These are phyloP conservation scores for Hecatera dysodea DNA, from an alignment of 2,888 invertebrate genomes.

Conservation along the genomic window DNA sequence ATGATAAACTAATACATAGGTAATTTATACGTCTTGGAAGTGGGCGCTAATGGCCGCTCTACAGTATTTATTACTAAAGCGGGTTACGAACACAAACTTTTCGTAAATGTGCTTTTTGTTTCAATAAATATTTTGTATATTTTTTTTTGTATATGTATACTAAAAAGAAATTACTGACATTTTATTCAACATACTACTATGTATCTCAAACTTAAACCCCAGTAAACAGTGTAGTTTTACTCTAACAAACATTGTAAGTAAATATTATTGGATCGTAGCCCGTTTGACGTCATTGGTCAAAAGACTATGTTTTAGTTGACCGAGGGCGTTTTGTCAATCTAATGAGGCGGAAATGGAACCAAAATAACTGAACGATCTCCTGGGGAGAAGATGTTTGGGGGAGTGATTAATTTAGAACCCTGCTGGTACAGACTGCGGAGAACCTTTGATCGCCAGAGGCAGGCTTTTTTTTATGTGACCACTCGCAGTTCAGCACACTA, in stretches of 20 bases:
- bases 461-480: too few species aligned
- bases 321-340: conserved; percentile 32
- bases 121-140: too few species aligned
- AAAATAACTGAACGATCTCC: conserved; percentile 26
- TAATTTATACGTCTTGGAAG: too few species aligned
- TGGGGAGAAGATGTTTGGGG: neutral
- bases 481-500: too few species aligned
- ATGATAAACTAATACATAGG: neutral
- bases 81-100: too few species aligned
- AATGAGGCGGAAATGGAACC: conserved; percentile 44
- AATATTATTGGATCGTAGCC: conserved; percentile 24
- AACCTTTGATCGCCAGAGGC: too few species aligned
- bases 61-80: too few species aligned
- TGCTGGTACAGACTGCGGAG: neutral
- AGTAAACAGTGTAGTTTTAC: conserved; percentile 20
- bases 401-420: conserved; percentile 19
- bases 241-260: conserved; percentile 27
- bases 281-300: conserved; percentile 24
- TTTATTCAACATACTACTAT: conserved; percentile 7
- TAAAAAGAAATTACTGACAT: too few species aligned
- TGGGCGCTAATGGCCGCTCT: too few species aligned
- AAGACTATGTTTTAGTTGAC: conserved; percentile 34
- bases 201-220: conserved; percentile 8
- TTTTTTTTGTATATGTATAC: too few species aligned
- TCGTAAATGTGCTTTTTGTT: too few species aligned